phyloP scores from a whole-genome alignment of 1,140 invertebrate species.

The Venturia canescens region DNA sequence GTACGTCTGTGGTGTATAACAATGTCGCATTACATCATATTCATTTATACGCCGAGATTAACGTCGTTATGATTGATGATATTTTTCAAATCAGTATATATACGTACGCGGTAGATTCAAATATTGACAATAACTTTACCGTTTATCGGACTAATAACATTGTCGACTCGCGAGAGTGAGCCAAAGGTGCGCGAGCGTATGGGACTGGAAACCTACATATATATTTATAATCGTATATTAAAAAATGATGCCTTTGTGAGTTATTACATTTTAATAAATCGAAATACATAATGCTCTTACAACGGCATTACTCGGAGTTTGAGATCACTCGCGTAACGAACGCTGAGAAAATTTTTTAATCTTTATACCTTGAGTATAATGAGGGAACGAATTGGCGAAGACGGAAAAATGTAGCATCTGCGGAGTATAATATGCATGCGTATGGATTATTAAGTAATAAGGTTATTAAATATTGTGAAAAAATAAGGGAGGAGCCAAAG shows the following conservation, averaged over 20 bases:
- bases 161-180: not conserved
- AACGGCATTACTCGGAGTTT: no score
- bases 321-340: no score
- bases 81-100: no score
- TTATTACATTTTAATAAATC: no score
- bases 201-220: slow-evolving; percentile 32
- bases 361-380: no score
- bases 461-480: not conserved
- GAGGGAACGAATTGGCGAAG: no score
- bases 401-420: not conserved
- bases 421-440: not conserved
- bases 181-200: not conserved
- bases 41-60: no score
- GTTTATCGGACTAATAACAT: slow-evolving; percentile 20
- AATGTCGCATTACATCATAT: no score
- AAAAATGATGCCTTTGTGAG: not conserved
- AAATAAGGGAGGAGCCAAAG: not conserved
- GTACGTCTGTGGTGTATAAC: not conserved
- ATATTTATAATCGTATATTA: slow-evolving; percentile 18
- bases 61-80: no score
- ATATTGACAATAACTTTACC: slow-evolving; percentile 11
- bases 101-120: no score
- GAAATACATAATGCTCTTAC: no score
- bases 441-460: slow-evolving; percentile 15
- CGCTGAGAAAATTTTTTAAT: no score